phyloP scores from a whole-genome alignment of 2,797 vertebrate species.

The Rhabdophis nuchalis region DNA sequence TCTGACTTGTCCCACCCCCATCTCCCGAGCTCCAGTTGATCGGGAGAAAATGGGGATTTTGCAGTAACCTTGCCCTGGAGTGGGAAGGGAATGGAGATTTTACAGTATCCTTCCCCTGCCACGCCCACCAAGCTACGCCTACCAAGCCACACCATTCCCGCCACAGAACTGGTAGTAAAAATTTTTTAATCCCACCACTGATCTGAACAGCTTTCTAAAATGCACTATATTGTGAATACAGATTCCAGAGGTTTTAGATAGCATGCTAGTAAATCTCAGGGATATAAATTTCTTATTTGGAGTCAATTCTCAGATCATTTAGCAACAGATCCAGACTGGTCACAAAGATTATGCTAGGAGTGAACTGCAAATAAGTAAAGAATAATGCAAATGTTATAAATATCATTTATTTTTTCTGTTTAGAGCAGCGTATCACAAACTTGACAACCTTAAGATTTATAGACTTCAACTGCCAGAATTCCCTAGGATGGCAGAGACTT shows the following conservation, averaged over 20 bases:
- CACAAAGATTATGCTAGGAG: background rate
- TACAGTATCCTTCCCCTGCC: too few relatives aligned
- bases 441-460: background rate
- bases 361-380: background rate
- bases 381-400: background rate
- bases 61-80: too few relatives aligned
- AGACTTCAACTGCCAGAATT: background rate
- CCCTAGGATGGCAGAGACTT: background rate
- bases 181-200: background rate
- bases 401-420: background rate
- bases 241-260: background rate
- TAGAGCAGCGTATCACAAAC: background rate
- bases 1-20: too few relatives aligned
- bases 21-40: too few relatives aligned
- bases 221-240: background rate
- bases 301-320: background rate
- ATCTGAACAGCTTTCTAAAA: background rate
- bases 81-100: too few relatives aligned
- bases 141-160: too few relatives aligned
- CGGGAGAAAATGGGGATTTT: too few relatives aligned
- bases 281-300: background rate
- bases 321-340: background rate
- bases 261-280: background rate
- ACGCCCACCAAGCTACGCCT: too few relatives aligned
- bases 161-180: too few relatives aligned